Base-by-base conservation (phyloP, 2,113 vertebrate genomes). In the Cottus gobio region DNA sequence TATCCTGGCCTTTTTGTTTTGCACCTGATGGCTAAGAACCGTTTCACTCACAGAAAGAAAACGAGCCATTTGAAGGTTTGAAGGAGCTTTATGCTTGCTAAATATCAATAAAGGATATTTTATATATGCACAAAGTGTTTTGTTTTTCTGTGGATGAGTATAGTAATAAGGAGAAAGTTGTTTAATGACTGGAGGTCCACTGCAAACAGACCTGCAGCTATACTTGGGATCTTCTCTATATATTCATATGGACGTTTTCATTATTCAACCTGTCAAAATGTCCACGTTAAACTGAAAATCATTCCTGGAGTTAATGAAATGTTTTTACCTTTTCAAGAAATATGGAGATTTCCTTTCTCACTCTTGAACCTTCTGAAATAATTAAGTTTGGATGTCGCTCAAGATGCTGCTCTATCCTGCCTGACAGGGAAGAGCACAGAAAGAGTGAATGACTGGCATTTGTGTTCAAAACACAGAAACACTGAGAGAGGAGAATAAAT, bases 41-140 rank as follows among this genome's bases (percentile, higher is more conserved):
- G 46, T 78, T 56, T 79, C 15, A 44, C 16, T 84, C 68, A 54
- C 34, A 60, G 42, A 60, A 79, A 24, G 46, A 69, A 63, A 70
- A 71, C 10, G 7, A 79, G 76, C 60, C 61, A 54, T 73, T 64
- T 69, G 61, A 81, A 81, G 61, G 54, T 46, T 80, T 68, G 64
- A 57, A 54, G 67, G 70, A 90, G 82, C 70, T 87, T 88, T 75
- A 87, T 89, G 93, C 89, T 90, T 93, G 90, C 89, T 89, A 93
- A 94, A 90, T 87, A 91, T 87, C 86, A 94, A 95, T 95, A 95
- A 95, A 95, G 71, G 75, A 92, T 93, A 93, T 94, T 94, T 93
- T 95, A 91, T 89, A 92, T 87, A 92, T 84, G 71, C 85, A 75
- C 64, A 81, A 31, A 12, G 57, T 60, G 65, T 76, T 74, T 83